Evolutionary conservation across 1,140 invertebrate genomes (phyloP), one percentile per base, ranked within the genome.

Genomic region (Chrysomallon squamiferum): DNA sequence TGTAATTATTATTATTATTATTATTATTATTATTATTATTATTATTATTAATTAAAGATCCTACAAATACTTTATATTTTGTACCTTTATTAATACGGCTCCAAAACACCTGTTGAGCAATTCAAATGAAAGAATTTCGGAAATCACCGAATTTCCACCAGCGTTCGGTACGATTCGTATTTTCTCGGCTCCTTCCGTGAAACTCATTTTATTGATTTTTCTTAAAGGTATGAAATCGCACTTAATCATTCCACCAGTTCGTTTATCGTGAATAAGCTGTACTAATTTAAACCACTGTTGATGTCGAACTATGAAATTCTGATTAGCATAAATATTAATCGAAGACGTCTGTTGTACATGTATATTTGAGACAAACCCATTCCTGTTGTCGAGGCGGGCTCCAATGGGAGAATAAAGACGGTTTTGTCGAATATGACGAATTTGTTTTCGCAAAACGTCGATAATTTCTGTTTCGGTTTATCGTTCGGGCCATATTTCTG

Each of bases 41-140:
- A 6, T 22, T 27, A 50, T 20, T 38, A 38, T 38, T 38, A 38
- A 7, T 38, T 38, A 38, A 5, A n/a, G n/a, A n/a, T n/a, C n/a
- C n/a, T n/a, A n/a, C n/a, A n/a, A n/a, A n/a, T n/a, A n/a, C n/a
- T n/a, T n/a, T n/a, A n/a, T n/a, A n/a, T n/a, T 59, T 62, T 59
- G 62, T 72, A 82, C 80, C 79, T 82, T 81, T 1, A 78, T 6
- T 15, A 84, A 62, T 56, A 69, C 68, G 20, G 81, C 80, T 7
- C 73, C 64, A 65, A 79, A 82, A 67, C 75, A 78, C 38, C 70
- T 75, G 47, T 68, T 62, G n/a, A 84, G 62, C 29, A 82, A 30
- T 69, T 84, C 83, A 61, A 76, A 83, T n/a, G 83, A 84, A 29
- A 84, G 57, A 6, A 80, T 77, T 64, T 84, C 83, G 7, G 83